Conservation (phyloP, 2,797 vertebrate genomes). For the Scarus forsteni region DNA sequence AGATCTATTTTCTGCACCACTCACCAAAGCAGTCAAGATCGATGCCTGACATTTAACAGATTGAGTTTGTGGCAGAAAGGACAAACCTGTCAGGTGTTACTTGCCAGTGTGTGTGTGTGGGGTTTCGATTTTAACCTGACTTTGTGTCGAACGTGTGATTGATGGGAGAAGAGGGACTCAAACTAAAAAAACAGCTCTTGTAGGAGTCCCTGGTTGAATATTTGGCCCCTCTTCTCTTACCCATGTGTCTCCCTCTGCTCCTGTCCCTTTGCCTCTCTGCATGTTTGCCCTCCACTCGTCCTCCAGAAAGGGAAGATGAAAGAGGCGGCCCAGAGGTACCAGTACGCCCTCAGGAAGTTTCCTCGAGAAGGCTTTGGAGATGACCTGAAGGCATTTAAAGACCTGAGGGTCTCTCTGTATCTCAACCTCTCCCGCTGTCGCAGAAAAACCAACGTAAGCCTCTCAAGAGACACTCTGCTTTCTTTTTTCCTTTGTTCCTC, state of each 20-base stretch:
- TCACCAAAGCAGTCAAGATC: slow-evolving; percentile 60
- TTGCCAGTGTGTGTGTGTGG: slow-evolving; percentile 12
- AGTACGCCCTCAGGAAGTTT: slow-evolving; percentile 97
- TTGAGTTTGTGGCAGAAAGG: slow-evolving; percentile 62
- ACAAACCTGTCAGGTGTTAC: slow-evolving; percentile 52
- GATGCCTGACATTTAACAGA: slow-evolving; percentile 78
- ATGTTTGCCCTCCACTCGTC: slow-evolving; percentile 57
- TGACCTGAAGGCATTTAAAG: slow-evolving; percentile 96
- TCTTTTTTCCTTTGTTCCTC: slow-evolving; percentile 4
- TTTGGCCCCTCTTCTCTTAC: slow-evolving; percentile 17
- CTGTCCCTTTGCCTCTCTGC: slow-evolving; percentile 41
- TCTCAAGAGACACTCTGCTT: slow-evolving; percentile 1
- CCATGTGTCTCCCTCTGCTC: slow-evolving; percentile 25
- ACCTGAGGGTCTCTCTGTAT: slow-evolving; percentile 95
- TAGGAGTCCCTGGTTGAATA: slow-evolving; percentile 26
- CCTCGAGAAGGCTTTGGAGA: slow-evolving; percentile 98
- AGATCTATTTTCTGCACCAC: slow-evolving; percentile 24
- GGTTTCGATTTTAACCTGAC: background rate
- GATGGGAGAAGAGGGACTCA: slow-evolving; percentile 59
- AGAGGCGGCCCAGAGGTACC: slow-evolving; percentile 97
- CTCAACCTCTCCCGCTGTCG: slow-evolving; percentile 97
- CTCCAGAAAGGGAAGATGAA: slow-evolving; percentile 99
- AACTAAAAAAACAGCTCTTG: slow-evolving; percentile 37
- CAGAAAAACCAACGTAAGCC: slow-evolving; percentile 97
- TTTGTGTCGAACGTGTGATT: slow-evolving; percentile 54